phyloP scores from a whole-genome alignment of 1,140 invertebrate species.

The Pteromalus puparum region DNA sequence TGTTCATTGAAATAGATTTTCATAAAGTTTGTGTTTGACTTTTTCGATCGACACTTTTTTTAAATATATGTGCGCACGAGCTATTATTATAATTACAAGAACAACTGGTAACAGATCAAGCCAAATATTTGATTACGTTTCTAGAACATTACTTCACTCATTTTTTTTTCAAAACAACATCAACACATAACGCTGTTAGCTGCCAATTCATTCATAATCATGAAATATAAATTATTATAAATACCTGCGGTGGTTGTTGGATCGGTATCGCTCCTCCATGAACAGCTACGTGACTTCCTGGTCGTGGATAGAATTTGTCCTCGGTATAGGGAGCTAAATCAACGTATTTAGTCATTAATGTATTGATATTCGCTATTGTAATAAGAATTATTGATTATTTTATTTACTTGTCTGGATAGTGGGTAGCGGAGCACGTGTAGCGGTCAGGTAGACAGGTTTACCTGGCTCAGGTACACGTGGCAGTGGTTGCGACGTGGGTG shows the following conservation, averaged over 20 bases:
- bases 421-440: conserved; percentile 62
- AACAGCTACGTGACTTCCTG: conserved; percentile 73
- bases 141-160: neutral
- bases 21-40: neutral
- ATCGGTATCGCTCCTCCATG: conserved; percentile 76
- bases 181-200: too few species aligned
- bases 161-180: neutral
- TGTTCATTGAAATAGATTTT: conserved; percentile 1
- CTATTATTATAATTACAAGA: too few species aligned
- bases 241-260: conserved; percentile 75
- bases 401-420: conserved; percentile 65
- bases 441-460: conserved; percentile 69
- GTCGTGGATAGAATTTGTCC: conserved; percentile 72
- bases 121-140: conserved; percentile 17
- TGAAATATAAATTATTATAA: neutral
- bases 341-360: neutral
- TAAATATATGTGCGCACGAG: too few species aligned
- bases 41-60: too few species aligned
- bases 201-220: too few species aligned
- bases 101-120: neutral
- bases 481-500: conserved; percentile 65
- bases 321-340: conserved; percentile 65
- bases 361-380: neutral
- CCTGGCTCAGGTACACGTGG: conserved; percentile 67
- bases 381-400: conserved; percentile 44